Base-by-base conservation (phyloP, 2,888 invertebrate species). In the Syritta pipiens region DNA sequence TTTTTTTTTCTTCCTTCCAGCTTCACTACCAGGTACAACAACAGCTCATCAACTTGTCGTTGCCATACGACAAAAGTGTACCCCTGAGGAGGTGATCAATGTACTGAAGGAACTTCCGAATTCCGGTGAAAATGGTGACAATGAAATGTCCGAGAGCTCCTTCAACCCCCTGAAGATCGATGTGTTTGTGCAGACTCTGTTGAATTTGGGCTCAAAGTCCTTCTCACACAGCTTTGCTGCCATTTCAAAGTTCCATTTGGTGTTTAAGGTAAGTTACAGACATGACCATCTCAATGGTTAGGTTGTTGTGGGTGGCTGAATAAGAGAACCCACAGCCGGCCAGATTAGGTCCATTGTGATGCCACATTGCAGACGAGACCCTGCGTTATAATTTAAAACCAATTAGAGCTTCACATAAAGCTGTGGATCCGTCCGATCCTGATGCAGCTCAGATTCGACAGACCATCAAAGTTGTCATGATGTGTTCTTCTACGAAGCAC, bases 171-270 rank as follows among this genome's bases (percentile, higher is more conserved):
- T 97, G 53, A 97, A 97, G 90, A 97, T 99, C 55, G 98, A 98
- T 86, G 96, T 99, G 0, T 98, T 98, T 86, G 96, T 97, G n/a
- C 97, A 98, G 86, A 97, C 97, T 0, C 88, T 99, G 53, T 91
- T 99, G 3, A 95, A 97, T 87, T 90, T 98, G 68, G 99, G 98
- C 28, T 95, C 96, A 53, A 99, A 99, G 89, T 98, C 98, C 83
- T 97, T 99, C 88, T 98, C 98, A 72, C 99, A 99, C 87, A 97
- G 97, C 84, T 98, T 99, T 89, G 97, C 99, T 4, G 99, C 98
- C n/a, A 95, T 99, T 82, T 97, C 97, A 37, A 99, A 98, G 91
- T 99, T 96, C 85, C 95, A 96, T 89, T 93, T 94, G 86, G 96
- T 96, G 1, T 96, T 96, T 85, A 96, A 96, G 91, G 96, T 95